Conservation (phyloP, 2,888 invertebrate species). For the Dichetophora obliterata region DNA sequence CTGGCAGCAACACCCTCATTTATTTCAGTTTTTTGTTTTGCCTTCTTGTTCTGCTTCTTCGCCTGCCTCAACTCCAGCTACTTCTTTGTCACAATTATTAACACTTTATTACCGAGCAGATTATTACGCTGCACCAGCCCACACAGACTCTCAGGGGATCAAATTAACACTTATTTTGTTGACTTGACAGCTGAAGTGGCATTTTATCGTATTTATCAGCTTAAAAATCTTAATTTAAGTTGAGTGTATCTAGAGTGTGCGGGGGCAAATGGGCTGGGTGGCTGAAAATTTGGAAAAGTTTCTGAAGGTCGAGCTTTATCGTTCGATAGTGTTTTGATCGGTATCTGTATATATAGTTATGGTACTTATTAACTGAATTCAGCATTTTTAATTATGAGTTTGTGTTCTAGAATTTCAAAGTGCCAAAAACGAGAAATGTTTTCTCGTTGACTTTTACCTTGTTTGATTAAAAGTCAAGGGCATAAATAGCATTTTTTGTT, state of each 20-base stretch:
- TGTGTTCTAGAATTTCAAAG: too few species aligned
- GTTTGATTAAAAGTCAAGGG: too few species aligned
- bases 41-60: not conserved
- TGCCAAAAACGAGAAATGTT: too few species aligned
- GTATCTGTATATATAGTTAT: too few species aligned
- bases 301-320: too few species aligned
- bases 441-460: too few species aligned
- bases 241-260: not conserved
- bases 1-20: not conserved
- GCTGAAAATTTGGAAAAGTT: too few species aligned
- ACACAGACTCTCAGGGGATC: constrained; percentile 23
- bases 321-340: too few species aligned
- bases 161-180: constrained; percentile 37
- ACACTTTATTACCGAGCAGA: constrained; percentile 19
- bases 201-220: constrained; percentile 38
- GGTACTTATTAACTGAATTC: too few species aligned
- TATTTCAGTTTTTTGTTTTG: not conserved
- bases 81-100: constrained; percentile 33
- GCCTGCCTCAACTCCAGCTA: not conserved
- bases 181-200: constrained; percentile 38
- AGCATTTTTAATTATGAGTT: too few species aligned
- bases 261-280: too few species aligned
- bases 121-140: not conserved
- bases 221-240: constrained; percentile 22
- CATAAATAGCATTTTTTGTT: too few species aligned